Evolutionary conservation across 2,113 vertebrate genomes (phyloP).

Genomic region (Callopanchax toddi): DNA sequence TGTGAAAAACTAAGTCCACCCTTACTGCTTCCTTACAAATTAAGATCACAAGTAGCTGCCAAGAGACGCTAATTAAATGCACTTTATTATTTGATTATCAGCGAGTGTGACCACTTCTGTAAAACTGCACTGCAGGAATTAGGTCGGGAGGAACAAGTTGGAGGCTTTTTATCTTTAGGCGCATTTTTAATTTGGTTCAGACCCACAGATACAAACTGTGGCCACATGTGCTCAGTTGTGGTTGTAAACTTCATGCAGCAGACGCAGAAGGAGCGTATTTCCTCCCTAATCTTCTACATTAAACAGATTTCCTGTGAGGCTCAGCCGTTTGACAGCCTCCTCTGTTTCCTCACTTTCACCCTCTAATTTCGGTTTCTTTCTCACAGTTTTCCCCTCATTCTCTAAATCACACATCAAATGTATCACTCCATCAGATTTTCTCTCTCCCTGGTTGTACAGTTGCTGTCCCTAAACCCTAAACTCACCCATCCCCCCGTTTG

Average conservation of each 20-base stretch:
- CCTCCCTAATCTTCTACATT: constrained; percentile 67
- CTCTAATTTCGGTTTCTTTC: constrained; percentile 39
- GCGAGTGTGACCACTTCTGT: not conserved
- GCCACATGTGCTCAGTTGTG: constrained; percentile 46
- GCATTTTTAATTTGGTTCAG: constrained; percentile 28
- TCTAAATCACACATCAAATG: constrained; percentile 53
- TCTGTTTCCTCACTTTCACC: constrained; percentile 51
- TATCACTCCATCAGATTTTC: constrained; percentile 47
- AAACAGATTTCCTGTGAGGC: constrained; percentile 64
- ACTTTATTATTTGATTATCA: constrained; percentile 3
- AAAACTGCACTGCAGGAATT: not conserved
- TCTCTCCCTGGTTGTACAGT: constrained; percentile 28
- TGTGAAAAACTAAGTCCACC: not conserved
- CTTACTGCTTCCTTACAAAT: not conserved
- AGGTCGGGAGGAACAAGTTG: not conserved
- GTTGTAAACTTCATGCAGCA: constrained; percentile 46
- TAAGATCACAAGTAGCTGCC: not conserved
- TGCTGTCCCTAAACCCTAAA: constrained; percentile 40
- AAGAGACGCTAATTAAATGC: constrained; percentile 7
- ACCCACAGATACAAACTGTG: constrained; percentile 37
- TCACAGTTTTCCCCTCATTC: constrained; percentile 32
- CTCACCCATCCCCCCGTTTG: constrained; percentile 36
- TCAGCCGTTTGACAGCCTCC: constrained; percentile 45
- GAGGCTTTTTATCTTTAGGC: constrained; percentile 28
- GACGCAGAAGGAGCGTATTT: constrained; percentile 42